Conservation (phyloP, 2,113 vertebrate species). For the Phocoena sinus region DNA sequence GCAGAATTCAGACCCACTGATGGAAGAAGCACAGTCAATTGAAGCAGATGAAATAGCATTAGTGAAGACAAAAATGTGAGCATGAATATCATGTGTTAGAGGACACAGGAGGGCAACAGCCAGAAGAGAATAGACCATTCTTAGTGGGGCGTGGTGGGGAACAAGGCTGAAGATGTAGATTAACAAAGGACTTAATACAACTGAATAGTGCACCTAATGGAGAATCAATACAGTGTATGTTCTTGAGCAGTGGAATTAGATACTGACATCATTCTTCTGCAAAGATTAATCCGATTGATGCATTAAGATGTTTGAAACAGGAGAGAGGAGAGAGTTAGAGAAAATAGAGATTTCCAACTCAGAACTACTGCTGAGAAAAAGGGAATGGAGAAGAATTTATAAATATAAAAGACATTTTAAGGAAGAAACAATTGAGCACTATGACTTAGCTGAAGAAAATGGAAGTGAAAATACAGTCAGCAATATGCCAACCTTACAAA, state of each 20-base stretch:
- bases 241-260: background rate
- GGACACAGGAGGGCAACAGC: background rate
- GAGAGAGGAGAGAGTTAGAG: background rate
- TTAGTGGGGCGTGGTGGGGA: fast-evolving
- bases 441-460: conserved; percentile 15
- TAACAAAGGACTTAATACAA: background rate
- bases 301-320: conserved; percentile 10
- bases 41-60: background rate
- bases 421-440: background rate
- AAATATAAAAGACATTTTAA: background rate
- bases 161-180: background rate
- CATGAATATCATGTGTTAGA: background rate
- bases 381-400: background rate
- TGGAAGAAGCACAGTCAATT: background rate
- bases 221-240: background rate
- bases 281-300: conserved; percentile 25
- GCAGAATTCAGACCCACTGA: background rate
- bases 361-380: background rate
- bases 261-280: background rate
- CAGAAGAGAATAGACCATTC: background rate
- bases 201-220: background rate
- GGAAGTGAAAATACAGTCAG: conserved; percentile 41
- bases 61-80: background rate
- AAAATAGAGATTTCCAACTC: background rate
- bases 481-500: conserved; percentile 52